Evolutionary conservation across 64 coral and sea anemone species (phyloP).

Genomic region (Pachyseris speciosa): DNA sequence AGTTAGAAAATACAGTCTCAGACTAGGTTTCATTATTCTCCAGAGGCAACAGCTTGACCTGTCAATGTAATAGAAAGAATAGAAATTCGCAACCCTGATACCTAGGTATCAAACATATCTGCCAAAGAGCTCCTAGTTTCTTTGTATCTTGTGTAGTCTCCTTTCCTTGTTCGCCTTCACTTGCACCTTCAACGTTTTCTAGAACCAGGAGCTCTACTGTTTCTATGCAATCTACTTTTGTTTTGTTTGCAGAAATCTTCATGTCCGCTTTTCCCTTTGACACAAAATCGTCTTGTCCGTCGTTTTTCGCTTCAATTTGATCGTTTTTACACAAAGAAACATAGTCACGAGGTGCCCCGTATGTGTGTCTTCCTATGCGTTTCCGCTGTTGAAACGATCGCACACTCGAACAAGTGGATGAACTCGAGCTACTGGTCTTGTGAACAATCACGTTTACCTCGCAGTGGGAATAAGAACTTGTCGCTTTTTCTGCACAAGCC

Average conservation of each 20-base stretch:
- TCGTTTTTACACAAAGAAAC: neutral
- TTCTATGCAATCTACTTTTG: neutral
- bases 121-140: slow-evolving; percentile 9
- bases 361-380: neutral
- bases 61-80: no score
- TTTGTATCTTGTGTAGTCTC: neutral
- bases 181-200: neutral
- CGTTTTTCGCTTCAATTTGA: neutral
- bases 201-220: neutral
- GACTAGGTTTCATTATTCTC: no score
- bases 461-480: neutral
- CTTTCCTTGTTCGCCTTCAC: neutral
- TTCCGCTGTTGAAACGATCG: neutral
- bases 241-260: neutral
- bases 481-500: neutral
- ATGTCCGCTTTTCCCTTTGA: neutral
- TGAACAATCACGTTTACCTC: slow-evolving; percentile 43
- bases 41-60: no score
- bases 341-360: neutral
- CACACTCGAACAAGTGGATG: slow-evolving; percentile 21
- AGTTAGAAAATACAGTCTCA: no score
- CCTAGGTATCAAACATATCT: slow-evolving; percentile 26
- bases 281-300: neutral
- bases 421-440: slow-evolving; percentile 8
- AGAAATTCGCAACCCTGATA: no score